phyloP scores from a whole-genome alignment of 2,888 invertebrate genomes.

The Toxonevra muliebris region DNA sequence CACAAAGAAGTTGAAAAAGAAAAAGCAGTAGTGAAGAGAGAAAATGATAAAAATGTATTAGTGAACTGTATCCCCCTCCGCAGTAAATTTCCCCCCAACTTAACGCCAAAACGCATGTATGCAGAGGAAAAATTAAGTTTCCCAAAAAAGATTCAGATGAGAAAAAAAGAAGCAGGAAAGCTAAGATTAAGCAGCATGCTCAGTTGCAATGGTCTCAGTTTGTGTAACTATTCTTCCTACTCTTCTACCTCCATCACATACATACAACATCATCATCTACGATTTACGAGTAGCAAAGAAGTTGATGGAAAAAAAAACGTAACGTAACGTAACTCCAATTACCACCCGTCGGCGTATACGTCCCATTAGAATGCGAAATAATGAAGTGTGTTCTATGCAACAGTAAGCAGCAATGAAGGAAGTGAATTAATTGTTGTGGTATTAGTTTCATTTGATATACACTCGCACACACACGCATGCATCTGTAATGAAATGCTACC shows the following conservation, averaged over 20 bases:
- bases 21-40: neutral
- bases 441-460: slow-evolving; percentile 15
- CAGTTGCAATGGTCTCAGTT: neutral
- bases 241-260: neutral
- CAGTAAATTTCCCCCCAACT: no score
- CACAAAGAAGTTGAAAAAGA: slow-evolving; percentile 15
- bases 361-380: slow-evolving; percentile 29
- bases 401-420: neutral
- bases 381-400: slow-evolving; percentile 21
- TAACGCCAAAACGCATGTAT: no score
- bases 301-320: neutral
- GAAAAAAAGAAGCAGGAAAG: no score
- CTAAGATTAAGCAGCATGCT: neutral
- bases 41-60: neutral
- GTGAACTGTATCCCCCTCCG: neutral
- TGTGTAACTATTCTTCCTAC: neutral
- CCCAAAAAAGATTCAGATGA: slow-evolving; percentile 23
- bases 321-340: neutral
- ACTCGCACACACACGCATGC: no score
- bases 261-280: neutral
- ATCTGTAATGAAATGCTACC: no score
- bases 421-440: slow-evolving; percentile 33
- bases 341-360: neutral
- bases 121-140: slow-evolving; percentile 1
- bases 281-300: neutral